Percentiles rank a stretch among this genome's conserved stretches.
Evolutionary conservation across 1,140 invertebrate genomes (phyloP).

Genomic region (Apis laboriosa): DNA sequence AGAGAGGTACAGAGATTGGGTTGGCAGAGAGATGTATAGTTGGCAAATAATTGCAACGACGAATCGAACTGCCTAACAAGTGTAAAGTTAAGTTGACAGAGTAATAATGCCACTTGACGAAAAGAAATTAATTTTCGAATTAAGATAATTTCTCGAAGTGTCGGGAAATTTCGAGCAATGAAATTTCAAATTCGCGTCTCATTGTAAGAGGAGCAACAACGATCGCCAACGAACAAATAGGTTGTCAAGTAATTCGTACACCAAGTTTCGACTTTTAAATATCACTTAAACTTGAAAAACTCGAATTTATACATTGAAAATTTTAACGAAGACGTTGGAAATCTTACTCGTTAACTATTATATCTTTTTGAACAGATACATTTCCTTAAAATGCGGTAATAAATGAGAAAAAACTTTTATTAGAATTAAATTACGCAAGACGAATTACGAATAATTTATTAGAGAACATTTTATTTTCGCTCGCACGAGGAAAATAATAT

Average conservation of each 20-base stretch:
- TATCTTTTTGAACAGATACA: not conserved
- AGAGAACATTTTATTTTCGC: not conserved
- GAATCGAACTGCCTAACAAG: not conserved
- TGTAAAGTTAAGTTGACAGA: not conserved
- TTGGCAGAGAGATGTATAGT: not conserved
- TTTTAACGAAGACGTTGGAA: not conserved
- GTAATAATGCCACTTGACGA: not conserved
- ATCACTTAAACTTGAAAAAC: slow-evolving; percentile 30
- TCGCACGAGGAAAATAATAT: not conserved
- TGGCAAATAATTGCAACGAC: slow-evolving; percentile 45
- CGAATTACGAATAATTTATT: slow-evolving; percentile 16
- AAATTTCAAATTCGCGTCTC: slow-evolving; percentile 17
- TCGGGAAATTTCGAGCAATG: not conserved
- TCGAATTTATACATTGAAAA: slow-evolving; percentile 11
- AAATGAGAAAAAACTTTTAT: too few species aligned
- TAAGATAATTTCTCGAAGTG: not conserved
- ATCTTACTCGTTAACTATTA: not conserved
- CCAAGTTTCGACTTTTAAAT: slow-evolving; percentile 18
- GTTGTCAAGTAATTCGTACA: slow-evolving; percentile 14
- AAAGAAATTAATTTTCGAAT: slow-evolving; percentile 14
- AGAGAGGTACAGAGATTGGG: slow-evolving; percentile 2
- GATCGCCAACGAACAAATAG: slow-evolving; percentile 2
- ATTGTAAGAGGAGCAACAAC: too few species aligned
- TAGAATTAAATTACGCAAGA: not conserved
- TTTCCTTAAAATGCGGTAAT: not conserved